These are phyloP conservation scores for Pollenia amentaria DNA, from an alignment of 2,888 invertebrate genomes.

Conservation along the genomic window DNA sequence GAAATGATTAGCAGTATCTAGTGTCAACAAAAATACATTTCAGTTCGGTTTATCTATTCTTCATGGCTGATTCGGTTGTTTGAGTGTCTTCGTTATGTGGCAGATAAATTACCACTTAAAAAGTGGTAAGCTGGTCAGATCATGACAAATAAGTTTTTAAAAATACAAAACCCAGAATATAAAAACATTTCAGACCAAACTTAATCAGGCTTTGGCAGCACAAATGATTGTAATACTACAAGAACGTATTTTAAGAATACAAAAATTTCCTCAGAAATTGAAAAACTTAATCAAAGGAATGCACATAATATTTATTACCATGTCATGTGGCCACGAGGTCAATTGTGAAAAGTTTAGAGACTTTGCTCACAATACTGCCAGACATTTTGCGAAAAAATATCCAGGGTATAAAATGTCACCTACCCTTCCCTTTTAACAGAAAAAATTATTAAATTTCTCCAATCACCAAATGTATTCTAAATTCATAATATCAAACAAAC, in stretches of 20 bases:
- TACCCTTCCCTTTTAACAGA: too few species aligned
- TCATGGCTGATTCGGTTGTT: conserved; percentile 62
- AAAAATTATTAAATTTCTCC: too few species aligned
- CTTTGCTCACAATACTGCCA: not conserved
- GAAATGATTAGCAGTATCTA: conserved; percentile 51
- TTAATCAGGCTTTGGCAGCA: conserved; percentile 4
- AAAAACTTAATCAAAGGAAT: not conserved
- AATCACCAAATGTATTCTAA: too few species aligned
- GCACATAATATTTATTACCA: not conserved
- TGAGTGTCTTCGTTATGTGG: conserved; percentile 48
- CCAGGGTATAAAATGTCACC: conserved; percentile 9
- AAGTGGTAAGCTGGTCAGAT: conserved; percentile 49
- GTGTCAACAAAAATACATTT: conserved; percentile 53
- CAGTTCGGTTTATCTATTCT: conserved; percentile 65
- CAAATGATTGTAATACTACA: conserved; percentile 12
- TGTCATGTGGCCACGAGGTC: conserved; percentile 4
- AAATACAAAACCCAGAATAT: conserved; percentile 52
- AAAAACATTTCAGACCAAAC: conserved; percentile 51
- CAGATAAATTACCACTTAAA: conserved; percentile 40
- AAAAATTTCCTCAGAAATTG: not conserved
- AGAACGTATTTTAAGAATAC: not conserved
- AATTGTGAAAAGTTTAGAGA: not conserved
- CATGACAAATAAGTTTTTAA: conserved; percentile 34
- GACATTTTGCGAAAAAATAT: conserved; percentile 14
- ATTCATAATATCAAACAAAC: too few species aligned